Percentiles rank a stretch among this genome's conserved stretches.
These are phyloP conservation scores for Pteropus rufus DNA, from an alignment of 2,797 vertebrate genomes.

Conservation along the genomic window DNA sequence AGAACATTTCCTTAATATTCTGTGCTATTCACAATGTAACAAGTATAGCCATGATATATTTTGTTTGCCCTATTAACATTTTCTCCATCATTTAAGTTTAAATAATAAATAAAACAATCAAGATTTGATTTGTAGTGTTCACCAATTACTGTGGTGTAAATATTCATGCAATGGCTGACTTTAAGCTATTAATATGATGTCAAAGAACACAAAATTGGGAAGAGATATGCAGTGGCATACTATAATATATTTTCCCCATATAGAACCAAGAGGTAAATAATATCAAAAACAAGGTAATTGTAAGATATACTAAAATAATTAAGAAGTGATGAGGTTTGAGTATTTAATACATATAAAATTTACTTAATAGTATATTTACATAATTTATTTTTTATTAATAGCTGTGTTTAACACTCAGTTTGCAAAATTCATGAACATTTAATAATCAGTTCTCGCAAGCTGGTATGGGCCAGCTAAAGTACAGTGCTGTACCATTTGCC, in stretches of 20 bases:
- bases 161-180: background rate
- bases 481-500: background rate
- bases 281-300: background rate
- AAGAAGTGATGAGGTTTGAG: background rate
- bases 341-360: background rate
- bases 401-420: background rate
- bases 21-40: background rate
- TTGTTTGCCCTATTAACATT: background rate
- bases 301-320: conserved; percentile 7
- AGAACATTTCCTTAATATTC: background rate
- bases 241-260: background rate
- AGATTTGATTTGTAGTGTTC: background rate
- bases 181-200: background rate
- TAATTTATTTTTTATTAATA: background rate
- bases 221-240: background rate
- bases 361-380: background rate
- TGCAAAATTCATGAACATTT: background rate
- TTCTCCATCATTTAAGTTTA: background rate
- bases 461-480: background rate
- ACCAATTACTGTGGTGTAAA: background rate
- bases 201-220: background rate
- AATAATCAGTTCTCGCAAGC: background rate
- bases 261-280: background rate
- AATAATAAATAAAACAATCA: background rate
- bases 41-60: background rate